phyloP scores from a whole-genome alignment of 1,140 invertebrate genomes.

The Drosophila arawakana region DNA sequence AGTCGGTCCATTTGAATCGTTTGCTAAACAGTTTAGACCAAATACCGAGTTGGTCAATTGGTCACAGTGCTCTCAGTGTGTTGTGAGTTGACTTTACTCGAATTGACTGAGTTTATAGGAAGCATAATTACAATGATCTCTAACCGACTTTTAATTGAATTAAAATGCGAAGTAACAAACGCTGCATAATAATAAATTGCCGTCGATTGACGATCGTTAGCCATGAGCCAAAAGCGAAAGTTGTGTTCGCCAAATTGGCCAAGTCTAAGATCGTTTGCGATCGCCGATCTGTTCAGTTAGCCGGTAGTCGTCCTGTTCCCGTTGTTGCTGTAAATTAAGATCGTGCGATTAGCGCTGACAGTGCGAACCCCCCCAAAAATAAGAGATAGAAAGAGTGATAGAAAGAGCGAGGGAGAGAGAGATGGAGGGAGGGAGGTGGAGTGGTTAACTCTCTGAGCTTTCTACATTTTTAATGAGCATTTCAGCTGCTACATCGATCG shows the following conservation, averaged over 20 bases:
- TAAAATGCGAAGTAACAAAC: conserved; percentile 71
- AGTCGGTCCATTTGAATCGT: neutral
- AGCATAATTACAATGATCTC: conserved; percentile 77
- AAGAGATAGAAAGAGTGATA: conserved; percentile 9
- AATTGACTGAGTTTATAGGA: conserved; percentile 14
- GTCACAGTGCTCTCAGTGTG: neutral
- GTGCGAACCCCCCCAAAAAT: conserved; percentile 38
- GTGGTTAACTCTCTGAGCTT: conserved; percentile 54
- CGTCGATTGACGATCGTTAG: conserved; percentile 81
- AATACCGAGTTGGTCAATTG: neutral
- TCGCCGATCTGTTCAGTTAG: conserved; percentile 44
- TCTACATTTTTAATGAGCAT: conserved; percentile 82
- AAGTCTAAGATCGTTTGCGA: conserved; percentile 55
- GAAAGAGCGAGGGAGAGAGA: conserved; percentile 5
- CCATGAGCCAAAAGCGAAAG: conserved; percentile 69
- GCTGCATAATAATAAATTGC: conserved; percentile 80
- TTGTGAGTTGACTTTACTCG: too few species aligned
- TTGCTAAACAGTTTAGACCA: neutral
- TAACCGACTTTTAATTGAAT: conserved; percentile 81
- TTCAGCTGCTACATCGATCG: conserved; percentile 71
- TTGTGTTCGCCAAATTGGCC: conserved; percentile 75
- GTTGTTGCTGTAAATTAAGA: conserved; percentile 80
- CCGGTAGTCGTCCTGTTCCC: conserved; percentile 57
- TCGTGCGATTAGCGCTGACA: conserved; percentile 80
- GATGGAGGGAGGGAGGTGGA: neutral